phyloP scores from a whole-genome alignment of 2,113 vertebrate genomes.

The Alouatta palliata region DNA sequence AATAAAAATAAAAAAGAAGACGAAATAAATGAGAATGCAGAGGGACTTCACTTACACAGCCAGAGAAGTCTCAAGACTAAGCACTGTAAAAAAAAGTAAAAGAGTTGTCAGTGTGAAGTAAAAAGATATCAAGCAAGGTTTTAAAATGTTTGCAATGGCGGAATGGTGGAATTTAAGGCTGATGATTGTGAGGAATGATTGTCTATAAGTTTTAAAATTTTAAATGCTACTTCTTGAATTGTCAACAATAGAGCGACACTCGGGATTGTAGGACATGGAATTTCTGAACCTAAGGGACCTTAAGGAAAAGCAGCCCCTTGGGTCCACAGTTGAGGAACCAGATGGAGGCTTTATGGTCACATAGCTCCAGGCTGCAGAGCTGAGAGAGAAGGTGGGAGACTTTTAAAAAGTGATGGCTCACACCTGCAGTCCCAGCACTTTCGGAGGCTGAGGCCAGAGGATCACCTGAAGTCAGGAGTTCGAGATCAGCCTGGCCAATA shows the following conservation, averaged over 20 bases:
- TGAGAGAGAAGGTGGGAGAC: rapidly evolving
- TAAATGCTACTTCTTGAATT: constrained; percentile 59
- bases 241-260: background rate
- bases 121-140: constrained; percentile 67
- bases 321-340: rapidly evolving
- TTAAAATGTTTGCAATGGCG: constrained; percentile 66
- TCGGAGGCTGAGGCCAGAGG: too few relatives aligned
- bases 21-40: constrained; percentile 14
- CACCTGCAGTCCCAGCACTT: too few relatives aligned
- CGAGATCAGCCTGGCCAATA: too few relatives aligned
- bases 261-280: background rate
- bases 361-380: background rate
- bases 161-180: constrained; percentile 57
- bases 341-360: background rate
- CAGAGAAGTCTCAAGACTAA: constrained; percentile 45
- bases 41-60: constrained; percentile 19
- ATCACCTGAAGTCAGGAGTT: too few relatives aligned
- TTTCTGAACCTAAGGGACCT: background rate
- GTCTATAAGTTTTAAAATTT: constrained; percentile 52
- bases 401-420: background rate
- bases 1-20: constrained; percentile 43
- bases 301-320: too few relatives aligned
- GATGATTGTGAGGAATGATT: constrained; percentile 51
- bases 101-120: constrained; percentile 38
- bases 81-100: background rate